phyloP scores from a whole-genome alignment of 2,797 vertebrate genomes.

The Hylomyscus alleni region DNA sequence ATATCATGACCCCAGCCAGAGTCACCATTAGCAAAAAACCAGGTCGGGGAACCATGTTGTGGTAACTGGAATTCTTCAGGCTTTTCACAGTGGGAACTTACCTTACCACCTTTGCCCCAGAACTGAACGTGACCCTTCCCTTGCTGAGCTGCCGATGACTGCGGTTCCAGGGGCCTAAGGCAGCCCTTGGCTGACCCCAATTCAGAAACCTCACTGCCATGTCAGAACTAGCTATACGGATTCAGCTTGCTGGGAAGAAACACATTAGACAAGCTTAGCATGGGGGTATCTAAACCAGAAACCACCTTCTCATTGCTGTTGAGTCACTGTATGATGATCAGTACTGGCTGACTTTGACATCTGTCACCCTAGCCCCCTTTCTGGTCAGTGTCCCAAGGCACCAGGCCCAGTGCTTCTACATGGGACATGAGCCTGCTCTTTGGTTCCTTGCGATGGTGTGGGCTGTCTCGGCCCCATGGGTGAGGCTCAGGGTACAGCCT shows the following conservation, averaged over 20 bases:
- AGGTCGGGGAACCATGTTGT: no score
- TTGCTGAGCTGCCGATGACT: background rate
- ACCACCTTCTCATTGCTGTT: background rate
- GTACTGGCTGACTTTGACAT: background rate
- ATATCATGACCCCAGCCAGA: background rate
- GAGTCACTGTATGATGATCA: background rate
- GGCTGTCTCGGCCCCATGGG: rapidly evolving
- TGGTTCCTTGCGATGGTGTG: background rate
- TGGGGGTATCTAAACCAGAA: background rate
- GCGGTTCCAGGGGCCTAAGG: background rate
- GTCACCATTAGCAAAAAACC: background rate
- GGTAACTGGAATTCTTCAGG: slow-evolving; percentile 94
- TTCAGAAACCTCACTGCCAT: background rate
- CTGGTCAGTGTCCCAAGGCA: background rate
- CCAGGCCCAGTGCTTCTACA: no score
- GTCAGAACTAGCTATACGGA: background rate
- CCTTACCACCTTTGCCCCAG: slow-evolving; percentile 95
- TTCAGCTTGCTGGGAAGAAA: background rate
- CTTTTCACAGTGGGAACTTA: slow-evolving; percentile 94
- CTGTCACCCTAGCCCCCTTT: background rate
- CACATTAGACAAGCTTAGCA: background rate
- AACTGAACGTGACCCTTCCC: slow-evolving; percentile 95
- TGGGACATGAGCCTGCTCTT: background rate
- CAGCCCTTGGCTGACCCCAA: background rate
- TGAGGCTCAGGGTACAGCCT: background rate